A percentile compares a stretch with the other conserved stretches of the same genome.
Evolutionary conservation across 2,113 vertebrate genomes (phyloP).

Genomic region (Chloropsis cyanopogon): DNA sequence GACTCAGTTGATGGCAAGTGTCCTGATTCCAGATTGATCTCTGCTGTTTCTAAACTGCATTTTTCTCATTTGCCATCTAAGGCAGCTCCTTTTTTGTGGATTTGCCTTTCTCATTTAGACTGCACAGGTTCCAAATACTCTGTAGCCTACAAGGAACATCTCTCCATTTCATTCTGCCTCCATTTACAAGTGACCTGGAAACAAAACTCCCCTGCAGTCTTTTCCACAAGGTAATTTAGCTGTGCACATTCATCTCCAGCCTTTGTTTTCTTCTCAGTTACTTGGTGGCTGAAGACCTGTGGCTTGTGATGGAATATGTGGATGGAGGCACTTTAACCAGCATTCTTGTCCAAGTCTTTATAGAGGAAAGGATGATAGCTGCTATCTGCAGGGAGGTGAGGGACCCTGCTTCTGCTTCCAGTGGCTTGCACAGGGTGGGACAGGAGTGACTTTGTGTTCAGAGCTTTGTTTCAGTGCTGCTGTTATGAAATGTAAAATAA

Average conservation of each 20-base stretch:
- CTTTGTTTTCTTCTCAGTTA: slow-evolving; percentile 76
- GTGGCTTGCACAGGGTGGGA: neutral
- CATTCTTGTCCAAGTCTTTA: slow-evolving; percentile 89
- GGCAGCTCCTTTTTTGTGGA: neutral
- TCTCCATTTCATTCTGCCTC: neutral
- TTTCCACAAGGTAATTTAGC: neutral
- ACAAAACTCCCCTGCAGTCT: neutral
- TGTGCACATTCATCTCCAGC: neutral
- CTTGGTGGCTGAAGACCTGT: slow-evolving; percentile 92
- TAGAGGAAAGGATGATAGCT: slow-evolving; percentile 95
- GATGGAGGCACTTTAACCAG: slow-evolving; percentile 93
- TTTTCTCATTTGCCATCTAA: neutral
- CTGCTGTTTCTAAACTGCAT: neutral
- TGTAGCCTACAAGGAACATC: neutral
- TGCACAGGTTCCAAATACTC: neutral
- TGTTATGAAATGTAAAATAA: neutral
- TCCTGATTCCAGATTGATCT: neutral
- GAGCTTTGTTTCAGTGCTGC: neutral
- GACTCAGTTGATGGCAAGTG: neutral
- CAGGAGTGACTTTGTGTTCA: neutral
- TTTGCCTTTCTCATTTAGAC: neutral
- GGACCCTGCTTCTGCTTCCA: neutral
- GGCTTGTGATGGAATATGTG: slow-evolving; percentile 99
- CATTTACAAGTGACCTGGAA: neutral
- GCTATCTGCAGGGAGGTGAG: slow-evolving; percentile 95